Evolutionary conservation across 2,888 invertebrate species (phyloP).

Genomic region (Lasioglossum villosulum): DNA sequence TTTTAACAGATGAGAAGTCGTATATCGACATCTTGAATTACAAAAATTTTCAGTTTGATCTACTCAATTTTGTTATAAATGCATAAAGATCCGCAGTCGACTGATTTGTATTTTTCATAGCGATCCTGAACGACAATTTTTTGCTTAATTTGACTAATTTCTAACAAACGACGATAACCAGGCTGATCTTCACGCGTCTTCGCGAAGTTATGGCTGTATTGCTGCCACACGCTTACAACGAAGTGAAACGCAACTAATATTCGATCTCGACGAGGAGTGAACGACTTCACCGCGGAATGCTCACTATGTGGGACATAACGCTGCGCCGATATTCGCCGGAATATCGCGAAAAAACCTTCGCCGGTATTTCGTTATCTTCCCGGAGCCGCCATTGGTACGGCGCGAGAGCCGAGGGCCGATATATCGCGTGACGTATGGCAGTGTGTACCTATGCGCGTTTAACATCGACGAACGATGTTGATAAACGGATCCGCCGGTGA

Average conservation of each 20-base stretch:
- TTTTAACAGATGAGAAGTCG: no score
- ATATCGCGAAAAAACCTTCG: conserved; percentile 42
- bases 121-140: no score
- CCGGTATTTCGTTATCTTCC: conserved; percentile 34
- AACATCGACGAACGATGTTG: conserved; percentile 22
- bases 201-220: no score
- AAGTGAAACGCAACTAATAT: conserved; percentile 64
- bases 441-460: background rate
- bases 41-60: no score
- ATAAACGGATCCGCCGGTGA: conserved; percentile 26
- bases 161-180: no score
- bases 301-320: conserved; percentile 57
- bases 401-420: background rate
- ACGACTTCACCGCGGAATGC: conserved; percentile 52
- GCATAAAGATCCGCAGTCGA: no score
- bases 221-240: conserved; percentile 16
- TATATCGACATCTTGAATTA: no score
- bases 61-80: no score
- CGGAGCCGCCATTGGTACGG: background rate
- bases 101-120: no score
- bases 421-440: conserved; percentile 10
- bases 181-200: no score
- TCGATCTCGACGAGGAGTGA: conserved; percentile 60
- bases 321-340: conserved; percentile 45
- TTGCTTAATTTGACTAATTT: no score